These are phyloP conservation scores for Mola mola DNA, from an alignment of 2,113 vertebrate species.

Conservation along the genomic window DNA sequence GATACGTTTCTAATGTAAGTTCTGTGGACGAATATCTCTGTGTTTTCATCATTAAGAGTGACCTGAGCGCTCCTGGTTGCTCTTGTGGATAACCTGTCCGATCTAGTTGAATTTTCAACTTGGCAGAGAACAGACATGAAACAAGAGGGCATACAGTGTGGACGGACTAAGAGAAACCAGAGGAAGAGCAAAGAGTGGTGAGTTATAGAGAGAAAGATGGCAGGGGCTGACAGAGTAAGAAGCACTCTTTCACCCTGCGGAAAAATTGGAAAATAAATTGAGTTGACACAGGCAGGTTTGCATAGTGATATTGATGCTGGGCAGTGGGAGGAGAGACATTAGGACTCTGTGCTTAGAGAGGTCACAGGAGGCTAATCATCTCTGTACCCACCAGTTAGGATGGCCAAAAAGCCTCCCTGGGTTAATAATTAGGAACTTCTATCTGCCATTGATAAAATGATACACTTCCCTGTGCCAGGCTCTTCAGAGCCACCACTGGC, in stretches of 20 bases:
- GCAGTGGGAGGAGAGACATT: slow-evolving; percentile 29
- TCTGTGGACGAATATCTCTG: no score
- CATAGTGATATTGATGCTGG: slow-evolving; percentile 59
- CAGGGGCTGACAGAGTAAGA: slow-evolving; percentile 23
- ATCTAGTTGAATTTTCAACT: no score
- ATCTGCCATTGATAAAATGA: slow-evolving; percentile 50
- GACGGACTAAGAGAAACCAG: slow-evolving; percentile 29
- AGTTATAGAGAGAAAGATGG: slow-evolving; percentile 45
- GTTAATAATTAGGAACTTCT: slow-evolving; percentile 55
- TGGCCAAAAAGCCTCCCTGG: slow-evolving; percentile 44
- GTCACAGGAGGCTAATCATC: slow-evolving; percentile 59
- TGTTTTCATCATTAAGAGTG: no score
- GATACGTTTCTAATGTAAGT: no score
- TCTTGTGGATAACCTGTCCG: no score
- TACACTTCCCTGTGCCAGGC: neutral
- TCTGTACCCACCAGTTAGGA: slow-evolving; percentile 34
- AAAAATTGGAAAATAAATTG: slow-evolving; percentile 82
- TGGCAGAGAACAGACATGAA: slow-evolving; percentile 15
- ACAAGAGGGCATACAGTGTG: slow-evolving; percentile 22
- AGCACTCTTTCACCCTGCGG: slow-evolving; percentile 48
- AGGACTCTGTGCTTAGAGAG: slow-evolving; percentile 30
- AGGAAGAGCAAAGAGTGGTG: slow-evolving; percentile 12
- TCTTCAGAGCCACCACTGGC: neutral
- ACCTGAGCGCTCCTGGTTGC: no score
- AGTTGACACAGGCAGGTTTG: slow-evolving; percentile 76